These are phyloP conservation scores for Brachionus angularis DNA, from an alignment of 1,140 invertebrate species.

Conservation along the genomic window DNA sequence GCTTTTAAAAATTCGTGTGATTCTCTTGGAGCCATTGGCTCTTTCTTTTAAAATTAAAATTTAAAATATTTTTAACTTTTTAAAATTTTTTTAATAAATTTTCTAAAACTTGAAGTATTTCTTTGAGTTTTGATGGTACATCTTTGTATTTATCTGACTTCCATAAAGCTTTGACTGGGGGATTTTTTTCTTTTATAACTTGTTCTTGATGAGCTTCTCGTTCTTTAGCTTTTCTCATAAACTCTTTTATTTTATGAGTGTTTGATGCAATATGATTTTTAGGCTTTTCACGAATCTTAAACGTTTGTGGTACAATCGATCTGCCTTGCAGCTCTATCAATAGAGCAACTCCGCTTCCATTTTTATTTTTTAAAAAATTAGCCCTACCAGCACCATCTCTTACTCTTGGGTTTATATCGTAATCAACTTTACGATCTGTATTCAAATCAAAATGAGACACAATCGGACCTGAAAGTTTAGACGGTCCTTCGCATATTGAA, in stretches of 20 bases:
- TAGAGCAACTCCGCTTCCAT: slow-evolving; percentile 1
- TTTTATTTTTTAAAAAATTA: slow-evolving; percentile 39
- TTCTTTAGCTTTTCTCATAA: slow-evolving; percentile 51
- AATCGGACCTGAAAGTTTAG: slow-evolving; percentile 32
- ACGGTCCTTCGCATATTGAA: slow-evolving; percentile 11
- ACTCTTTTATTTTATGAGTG: slow-evolving; percentile 54
- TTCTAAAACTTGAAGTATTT: slow-evolving; percentile 49
- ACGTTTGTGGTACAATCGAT: neutral
- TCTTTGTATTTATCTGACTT: slow-evolving; percentile 56
- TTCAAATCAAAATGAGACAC: slow-evolving; percentile 5
- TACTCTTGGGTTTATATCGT: slow-evolving; percentile 27
- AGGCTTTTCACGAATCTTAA: slow-evolving; percentile 21
- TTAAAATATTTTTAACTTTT: neutral
- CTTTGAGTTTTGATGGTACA: slow-evolving; percentile 53
- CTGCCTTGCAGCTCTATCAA: slow-evolving; percentile 33
- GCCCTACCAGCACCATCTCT: neutral
- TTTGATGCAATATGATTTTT: slow-evolving; percentile 56
- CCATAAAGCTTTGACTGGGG: slow-evolving; percentile 56
- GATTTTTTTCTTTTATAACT: slow-evolving; percentile 47
- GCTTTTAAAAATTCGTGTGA: slow-evolving; percentile 53
- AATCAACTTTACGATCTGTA: slow-evolving; percentile 2
- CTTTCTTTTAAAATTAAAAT: slow-evolving; percentile 48
- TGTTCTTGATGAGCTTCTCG: slow-evolving; percentile 46
- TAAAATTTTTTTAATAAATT: neutral
- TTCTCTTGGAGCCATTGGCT: slow-evolving; percentile 51